Evolutionary conservation across 1,140 invertebrate species (phyloP), one percentile per base, ranked within the genome.

Genomic region (Homalodisca vitripennis): DNA sequence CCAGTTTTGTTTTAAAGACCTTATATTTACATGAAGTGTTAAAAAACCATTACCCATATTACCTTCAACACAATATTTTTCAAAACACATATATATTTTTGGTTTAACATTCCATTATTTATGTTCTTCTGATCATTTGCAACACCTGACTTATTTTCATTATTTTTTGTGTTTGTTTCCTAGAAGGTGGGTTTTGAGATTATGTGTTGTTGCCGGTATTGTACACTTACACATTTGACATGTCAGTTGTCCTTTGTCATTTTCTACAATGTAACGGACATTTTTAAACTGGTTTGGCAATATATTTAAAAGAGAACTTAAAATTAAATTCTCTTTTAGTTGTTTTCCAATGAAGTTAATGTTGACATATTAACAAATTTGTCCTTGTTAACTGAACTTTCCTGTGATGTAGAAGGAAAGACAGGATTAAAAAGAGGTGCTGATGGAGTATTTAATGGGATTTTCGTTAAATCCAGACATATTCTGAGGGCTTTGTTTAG

Each of bases 181-280:
- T n/a, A 12, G 48, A 51, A 51, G 48, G 48, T 51, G 48, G 3
- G 48, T 51, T n/a, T 22, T 51, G 48, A 51, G 48, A 51, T 51
- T 51, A 22, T 51, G 22, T 51, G 48, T 51, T 14, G 14, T 51
- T 20, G 48, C 14, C 17, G 48, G 48, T n/a, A 51, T 22, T 3
- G 22, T 22, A 12, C 48, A 22, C 3, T 51, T 51, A 20, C 48
- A 51, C 22, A 51, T 51, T 22, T 20, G n/a, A 51, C 48, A 51
- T 10, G 48, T 51, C 2, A 51, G 3, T 3, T 22, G 17, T 3
- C 48, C 48, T 22, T 51, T 51, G 17, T 51, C 48, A 51, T 51
- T 51, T 51, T 51, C 48, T 12, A 51, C 22, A 20, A 51, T 22
- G 22, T 51, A 51, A n/a, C 22, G 3, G 3, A 51, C 48, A n/a